phyloP scores from a whole-genome alignment of 2,888 invertebrate genomes.

The Brachypterus glaber region DNA sequence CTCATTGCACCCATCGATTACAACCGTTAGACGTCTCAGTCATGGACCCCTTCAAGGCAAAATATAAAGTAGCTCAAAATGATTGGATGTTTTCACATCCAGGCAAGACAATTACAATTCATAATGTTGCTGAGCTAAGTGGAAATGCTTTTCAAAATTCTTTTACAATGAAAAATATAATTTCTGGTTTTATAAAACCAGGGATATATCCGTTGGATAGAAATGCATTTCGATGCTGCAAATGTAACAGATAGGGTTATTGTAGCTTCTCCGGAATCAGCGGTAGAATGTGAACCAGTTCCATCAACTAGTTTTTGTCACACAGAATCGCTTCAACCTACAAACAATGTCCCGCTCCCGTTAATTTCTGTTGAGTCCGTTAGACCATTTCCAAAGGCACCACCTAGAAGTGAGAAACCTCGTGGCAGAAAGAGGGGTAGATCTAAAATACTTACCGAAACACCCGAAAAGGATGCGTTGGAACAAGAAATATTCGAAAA shows the following conservation, averaged over 20 bases:
- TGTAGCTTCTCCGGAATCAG: too few relatives aligned
- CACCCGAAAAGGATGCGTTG: conserved; percentile 12
- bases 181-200: too few relatives aligned
- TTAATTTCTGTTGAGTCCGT: conserved; percentile 3
- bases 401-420: conserved; percentile 10
- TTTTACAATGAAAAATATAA: too few relatives aligned
- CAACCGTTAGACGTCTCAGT: conserved; percentile 23
- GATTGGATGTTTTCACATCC: conserved; percentile 15
- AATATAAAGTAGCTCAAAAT: conserved; percentile 20
- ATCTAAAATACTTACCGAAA: conserved; percentile 13
- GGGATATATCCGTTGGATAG: too few relatives aligned
- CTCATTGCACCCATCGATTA: conserved; percentile 25
- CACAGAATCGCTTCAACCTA: too few relatives aligned
- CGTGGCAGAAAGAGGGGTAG: conserved; percentile 11
- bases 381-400: conserved; percentile 9
- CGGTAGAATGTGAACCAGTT: too few relatives aligned
- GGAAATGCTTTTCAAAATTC: too few relatives aligned
- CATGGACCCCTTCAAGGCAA: conserved; percentile 24
- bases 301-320: too few relatives aligned
- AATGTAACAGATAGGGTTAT: too few relatives aligned
- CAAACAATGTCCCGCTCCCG: too few relatives aligned
- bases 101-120: conserved; percentile 23
- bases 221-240: too few relatives aligned
- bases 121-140: conserved; percentile 16
- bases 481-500: conserved; percentile 5